phyloP scores from a whole-genome alignment of 1,140 invertebrate species.

The Camponotus floridanus region DNA sequence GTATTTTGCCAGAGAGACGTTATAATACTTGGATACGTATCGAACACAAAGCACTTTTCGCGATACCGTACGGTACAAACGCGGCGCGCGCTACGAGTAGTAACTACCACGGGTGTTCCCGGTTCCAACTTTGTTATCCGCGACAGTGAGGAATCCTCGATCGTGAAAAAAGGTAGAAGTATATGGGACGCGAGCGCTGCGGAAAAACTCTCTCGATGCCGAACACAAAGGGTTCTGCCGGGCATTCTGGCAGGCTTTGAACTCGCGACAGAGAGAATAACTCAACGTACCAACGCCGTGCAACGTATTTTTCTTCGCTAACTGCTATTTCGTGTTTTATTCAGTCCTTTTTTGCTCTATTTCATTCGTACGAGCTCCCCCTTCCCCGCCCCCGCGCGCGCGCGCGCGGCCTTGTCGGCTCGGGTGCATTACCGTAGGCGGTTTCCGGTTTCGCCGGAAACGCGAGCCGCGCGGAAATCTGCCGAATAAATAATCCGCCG shows the following conservation, averaged over 20 bases:
- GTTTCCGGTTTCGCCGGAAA: conserved; percentile 83
- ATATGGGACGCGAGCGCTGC: conserved; percentile 43
- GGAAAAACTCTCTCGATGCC: conserved; percentile 66
- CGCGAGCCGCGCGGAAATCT: conserved; percentile 82
- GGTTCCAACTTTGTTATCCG: conserved; percentile 61
- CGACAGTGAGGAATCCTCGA: conserved; percentile 48
- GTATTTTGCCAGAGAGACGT: conserved; percentile 53
- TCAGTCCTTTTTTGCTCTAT: conserved; percentile 82
- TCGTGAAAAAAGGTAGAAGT: conserved; percentile 26
- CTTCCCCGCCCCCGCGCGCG: conserved; percentile 56
- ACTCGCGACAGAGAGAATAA: conserved; percentile 81
- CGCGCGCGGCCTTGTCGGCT: conserved; percentile 78
- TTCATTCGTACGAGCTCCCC: conserved; percentile 74
- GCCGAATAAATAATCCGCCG: conserved; percentile 83
- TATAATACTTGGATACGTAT: conserved; percentile 60
- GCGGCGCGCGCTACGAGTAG: conserved; percentile 32
- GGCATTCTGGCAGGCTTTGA: conserved; percentile 77
- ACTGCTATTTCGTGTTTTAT: conserved; percentile 81
- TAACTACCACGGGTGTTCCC: conserved; percentile 52
- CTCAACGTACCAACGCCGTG: conserved; percentile 76
- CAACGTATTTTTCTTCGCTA: conserved; percentile 78
- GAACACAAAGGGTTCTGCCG: conserved; percentile 62
- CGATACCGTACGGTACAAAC: conserved; percentile 42
- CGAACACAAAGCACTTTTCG: conserved; percentile 58
- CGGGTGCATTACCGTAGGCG: conserved; percentile 83